These are phyloP conservation scores for Catostomus latipinnis DNA, from an alignment of 2,797 vertebrate genomes.

Conservation along the genomic window DNA sequence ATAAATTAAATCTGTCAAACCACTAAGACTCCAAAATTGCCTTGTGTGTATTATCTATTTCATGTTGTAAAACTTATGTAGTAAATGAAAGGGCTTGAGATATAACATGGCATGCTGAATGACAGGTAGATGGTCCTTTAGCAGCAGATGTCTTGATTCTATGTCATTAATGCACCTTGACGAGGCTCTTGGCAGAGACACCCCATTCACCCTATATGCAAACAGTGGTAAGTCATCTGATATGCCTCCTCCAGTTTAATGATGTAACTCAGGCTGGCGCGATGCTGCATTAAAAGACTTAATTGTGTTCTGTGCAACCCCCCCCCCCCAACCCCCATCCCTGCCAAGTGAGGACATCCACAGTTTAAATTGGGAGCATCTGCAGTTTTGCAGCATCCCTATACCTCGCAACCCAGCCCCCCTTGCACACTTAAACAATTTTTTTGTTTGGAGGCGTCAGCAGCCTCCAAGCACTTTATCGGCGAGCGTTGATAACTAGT, in stretches of 20 bases:
- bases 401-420: not conserved
- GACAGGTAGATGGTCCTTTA: constrained; percentile 51
- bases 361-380: constrained; percentile 55
- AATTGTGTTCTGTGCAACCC: constrained; percentile 49
- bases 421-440: constrained; percentile 51
- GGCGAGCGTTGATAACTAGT: constrained; percentile 78
- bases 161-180: constrained; percentile 53
- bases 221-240: constrained; percentile 62
- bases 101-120: constrained; percentile 41
- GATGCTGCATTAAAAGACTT: constrained; percentile 58
- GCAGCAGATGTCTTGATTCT: constrained; percentile 50
- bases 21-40: not conserved
- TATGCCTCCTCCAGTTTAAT: constrained; percentile 62
- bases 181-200: constrained; percentile 38
- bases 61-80: constrained; percentile 4
- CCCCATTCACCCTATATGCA: constrained; percentile 41
- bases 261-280: constrained; percentile 58
- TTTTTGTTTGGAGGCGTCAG: constrained; percentile 54
- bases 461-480: constrained; percentile 78
- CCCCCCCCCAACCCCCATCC: constrained; percentile 46
- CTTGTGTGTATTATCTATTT: constrained; percentile 33
- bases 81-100: constrained; percentile 40
- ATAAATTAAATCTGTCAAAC: not conserved
- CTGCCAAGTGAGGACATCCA: constrained; percentile 41
- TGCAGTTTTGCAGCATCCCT: constrained; percentile 50